These are phyloP conservation scores for Phymatocera aterrima DNA, from an alignment of 2,888 invertebrate genomes.

Conservation along the genomic window DNA sequence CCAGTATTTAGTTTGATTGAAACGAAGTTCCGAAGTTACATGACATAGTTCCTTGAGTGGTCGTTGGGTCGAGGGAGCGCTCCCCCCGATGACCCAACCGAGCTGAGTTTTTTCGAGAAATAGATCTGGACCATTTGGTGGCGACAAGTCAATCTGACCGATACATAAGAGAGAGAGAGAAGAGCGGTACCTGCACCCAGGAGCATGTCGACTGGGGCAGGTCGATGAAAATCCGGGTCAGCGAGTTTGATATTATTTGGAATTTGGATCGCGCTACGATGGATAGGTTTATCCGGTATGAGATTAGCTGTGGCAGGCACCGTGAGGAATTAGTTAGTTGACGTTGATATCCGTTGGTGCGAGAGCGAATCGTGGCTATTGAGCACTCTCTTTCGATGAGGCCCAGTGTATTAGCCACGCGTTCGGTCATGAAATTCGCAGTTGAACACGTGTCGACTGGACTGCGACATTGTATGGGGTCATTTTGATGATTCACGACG, in stretches of 20 bases:
- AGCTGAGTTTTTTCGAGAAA: slow-evolving; percentile 48
- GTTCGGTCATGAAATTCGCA: slow-evolving; percentile 52
- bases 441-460: slow-evolving; percentile 52
- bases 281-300: slow-evolving; percentile 3
- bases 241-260: slow-evolving; percentile 42
- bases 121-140: not conserved
- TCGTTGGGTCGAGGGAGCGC: not conserved
- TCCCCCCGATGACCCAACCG: slow-evolving; percentile 52
- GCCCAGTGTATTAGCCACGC: slow-evolving; percentile 44
- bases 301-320: not conserved
- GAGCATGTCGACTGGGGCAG: slow-evolving; percentile 9
- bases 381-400: not conserved
- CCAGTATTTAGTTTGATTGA: not conserved
- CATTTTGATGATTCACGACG: not conserved
- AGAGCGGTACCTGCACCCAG: slow-evolving; percentile 5
- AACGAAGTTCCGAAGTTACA: not conserved
- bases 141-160: slow-evolving; percentile 42
- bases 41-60: not conserved
- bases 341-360: not conserved
- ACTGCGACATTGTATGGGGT: slow-evolving; percentile 40
- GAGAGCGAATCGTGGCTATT: not conserved
- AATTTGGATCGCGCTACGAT: slow-evolving; percentile 44
- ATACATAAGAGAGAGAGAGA: slow-evolving; percentile 46
- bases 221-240: slow-evolving; percentile 4
- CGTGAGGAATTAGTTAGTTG: not conserved